phyloP scores from a whole-genome alignment of 2,113 vertebrate genomes.

The Scytalopus superciliaris region DNA sequence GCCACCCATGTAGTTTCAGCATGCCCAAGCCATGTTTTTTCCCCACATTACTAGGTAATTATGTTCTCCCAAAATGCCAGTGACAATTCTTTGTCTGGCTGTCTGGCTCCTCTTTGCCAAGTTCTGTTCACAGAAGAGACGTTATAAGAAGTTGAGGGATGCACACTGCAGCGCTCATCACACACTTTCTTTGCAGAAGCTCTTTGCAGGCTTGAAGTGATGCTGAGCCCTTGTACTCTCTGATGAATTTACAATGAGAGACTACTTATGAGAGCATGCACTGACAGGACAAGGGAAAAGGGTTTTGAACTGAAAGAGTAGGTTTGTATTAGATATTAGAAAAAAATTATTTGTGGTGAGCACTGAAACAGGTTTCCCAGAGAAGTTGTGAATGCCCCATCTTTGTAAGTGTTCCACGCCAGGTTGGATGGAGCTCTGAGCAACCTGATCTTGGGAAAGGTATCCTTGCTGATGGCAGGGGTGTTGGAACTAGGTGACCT shows the following conservation, averaged over 20 bases:
- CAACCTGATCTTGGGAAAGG: background rate
- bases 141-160: background rate
- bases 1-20: background rate
- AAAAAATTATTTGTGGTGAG: background rate
- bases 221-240: background rate
- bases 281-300: background rate
- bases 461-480: background rate
- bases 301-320: background rate
- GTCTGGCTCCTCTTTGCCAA: background rate
- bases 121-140: background rate
- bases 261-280: background rate
- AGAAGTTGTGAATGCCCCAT: background rate
- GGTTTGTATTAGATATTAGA: background rate
- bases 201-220: background rate
- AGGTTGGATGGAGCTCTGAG: background rate
- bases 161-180: background rate
- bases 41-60: background rate
- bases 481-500: background rate
- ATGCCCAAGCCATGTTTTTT: background rate
- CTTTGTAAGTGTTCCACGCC: background rate
- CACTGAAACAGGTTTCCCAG: background rate
- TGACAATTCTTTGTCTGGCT: background rate
- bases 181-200: constrained; percentile 65
- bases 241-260: constrained; percentile 4
- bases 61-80: background rate